Evolutionary conservation across 2,113 vertebrate genomes (phyloP).

Genomic region (Gila orcuttii): DNA sequence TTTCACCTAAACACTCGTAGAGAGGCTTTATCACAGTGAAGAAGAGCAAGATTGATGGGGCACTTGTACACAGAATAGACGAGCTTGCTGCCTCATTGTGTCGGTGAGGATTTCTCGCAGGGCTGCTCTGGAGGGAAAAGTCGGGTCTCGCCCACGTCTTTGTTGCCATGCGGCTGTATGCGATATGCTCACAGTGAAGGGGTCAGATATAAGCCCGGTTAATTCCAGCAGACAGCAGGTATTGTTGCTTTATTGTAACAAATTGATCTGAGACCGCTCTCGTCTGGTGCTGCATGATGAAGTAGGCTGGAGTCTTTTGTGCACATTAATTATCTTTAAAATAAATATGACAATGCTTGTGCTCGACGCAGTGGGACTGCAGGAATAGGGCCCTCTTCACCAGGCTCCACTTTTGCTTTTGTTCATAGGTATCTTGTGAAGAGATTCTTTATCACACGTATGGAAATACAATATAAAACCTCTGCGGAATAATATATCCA

Average conservation of each 20-base stretch:
- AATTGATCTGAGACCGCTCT: constrained; percentile 48
- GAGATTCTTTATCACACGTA: constrained; percentile 43
- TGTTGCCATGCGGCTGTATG: constrained; percentile 16
- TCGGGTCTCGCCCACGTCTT: background rate
- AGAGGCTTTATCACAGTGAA: constrained; percentile 41
- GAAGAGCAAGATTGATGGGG: constrained; percentile 35
- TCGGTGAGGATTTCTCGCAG: constrained; percentile 15
- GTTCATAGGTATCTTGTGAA: constrained; percentile 34
- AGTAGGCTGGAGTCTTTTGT: constrained; percentile 46
- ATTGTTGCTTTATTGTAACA: constrained; percentile 56
- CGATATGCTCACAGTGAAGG: background rate
- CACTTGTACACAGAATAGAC: background rate
- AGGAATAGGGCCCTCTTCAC: constrained; percentile 27
- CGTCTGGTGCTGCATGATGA: constrained; percentile 29
- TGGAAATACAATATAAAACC: constrained; percentile 20
- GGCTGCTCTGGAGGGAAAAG: constrained; percentile 19
- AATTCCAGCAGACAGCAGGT: constrained; percentile 53
- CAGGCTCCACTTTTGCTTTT: constrained; percentile 3
- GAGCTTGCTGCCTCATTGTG: constrained; percentile 18
- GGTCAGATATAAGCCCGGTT: constrained; percentile 30
- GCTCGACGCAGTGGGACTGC: constrained; percentile 8
- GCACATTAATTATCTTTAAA: constrained; percentile 62
- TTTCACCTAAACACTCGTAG: constrained; percentile 24
- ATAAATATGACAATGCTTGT: constrained; percentile 56
- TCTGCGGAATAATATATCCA: constrained; percentile 38